Base-by-base conservation (phyloP, 2,113 vertebrate genomes). In the Solea solea region DNA sequence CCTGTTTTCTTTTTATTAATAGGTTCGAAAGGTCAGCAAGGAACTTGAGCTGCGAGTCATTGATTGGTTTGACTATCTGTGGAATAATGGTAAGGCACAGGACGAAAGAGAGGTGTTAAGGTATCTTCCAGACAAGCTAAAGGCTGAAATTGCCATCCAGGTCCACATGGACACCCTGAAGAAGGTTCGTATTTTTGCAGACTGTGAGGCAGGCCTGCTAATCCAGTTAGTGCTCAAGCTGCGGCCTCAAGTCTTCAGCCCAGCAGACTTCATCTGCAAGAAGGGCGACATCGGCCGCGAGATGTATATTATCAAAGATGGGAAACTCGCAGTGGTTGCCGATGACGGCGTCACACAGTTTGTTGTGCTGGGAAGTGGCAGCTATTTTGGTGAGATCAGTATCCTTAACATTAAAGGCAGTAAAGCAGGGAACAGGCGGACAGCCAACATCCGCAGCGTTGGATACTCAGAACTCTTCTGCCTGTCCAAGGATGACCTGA, bases 261-360 rank as follows among this genome's bases (percentile, higher is more conserved):
- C 98, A 0, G 97, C 95, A 51, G 98, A 99, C 89, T 99, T 98
- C 60, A 97, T 99, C 64, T 98, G 98, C 86, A 96, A 96, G 70
- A 99, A 99, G 85, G 98, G 98, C 7, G 98, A 99, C 77, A 98
- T 99, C 25, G 98, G 98, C 5, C 93, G 97, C 48, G 98, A 99
- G 91, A 99, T 99, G 98, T 99, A 99, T 76, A 99, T 99, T 76
- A 97, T 99, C 89, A 99, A 99, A 87, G 98, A 99, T 71, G 97
- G 97, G 42, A 96, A 97, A 79, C 94, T 99, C 2, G 98, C 98
- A 0, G 97, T 99, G 5, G 97, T 99, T 0, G 97, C 98, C 0
- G 98, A 99, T 72, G 97, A 99, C 12, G 97, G 98, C 14, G 62
- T 98, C 42, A 99, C 95, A 6, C 96, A 98, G 69, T 98, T 97